phyloP scores from a whole-genome alignment of 1,140 invertebrate genomes.

The Leptopilina clavipes region DNA sequence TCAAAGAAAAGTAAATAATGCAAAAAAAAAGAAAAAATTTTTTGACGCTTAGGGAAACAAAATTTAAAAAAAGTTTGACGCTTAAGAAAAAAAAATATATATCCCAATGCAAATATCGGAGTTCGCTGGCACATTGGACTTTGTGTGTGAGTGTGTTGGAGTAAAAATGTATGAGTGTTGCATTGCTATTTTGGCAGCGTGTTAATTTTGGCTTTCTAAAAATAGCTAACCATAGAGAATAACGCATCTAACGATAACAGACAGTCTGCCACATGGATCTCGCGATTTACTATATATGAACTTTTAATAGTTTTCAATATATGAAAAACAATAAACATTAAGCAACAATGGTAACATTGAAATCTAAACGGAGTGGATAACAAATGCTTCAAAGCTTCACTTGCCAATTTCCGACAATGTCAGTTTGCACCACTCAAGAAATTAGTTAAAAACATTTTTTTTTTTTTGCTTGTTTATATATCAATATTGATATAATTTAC shows the following conservation, averaged over 20 bases:
- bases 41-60: background rate
- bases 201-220: slow-evolving; percentile 46
- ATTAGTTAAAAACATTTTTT: background rate
- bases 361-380: background rate
- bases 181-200: slow-evolving; percentile 45
- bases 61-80: background rate
- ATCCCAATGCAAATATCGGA: slow-evolving; percentile 33
- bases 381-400: background rate
- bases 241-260: slow-evolving; percentile 39
- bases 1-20: slow-evolving; percentile 22
- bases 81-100: slow-evolving; percentile 1
- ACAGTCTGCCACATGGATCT: slow-evolving; percentile 24
- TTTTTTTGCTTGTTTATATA: background rate
- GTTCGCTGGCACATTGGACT: slow-evolving; percentile 36
- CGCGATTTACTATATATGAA: slow-evolving; percentile 33
- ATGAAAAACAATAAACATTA: slow-evolving; percentile 27
- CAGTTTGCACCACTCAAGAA: background rate
- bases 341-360: slow-evolving; percentile 12
- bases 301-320: background rate
- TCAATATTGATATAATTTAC: too few species aligned
- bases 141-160: background rate
- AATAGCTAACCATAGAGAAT: slow-evolving; percentile 46
- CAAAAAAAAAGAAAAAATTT: too few species aligned
- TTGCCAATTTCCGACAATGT: slow-evolving; percentile 13
- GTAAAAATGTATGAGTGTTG: slow-evolving; percentile 1